Evolutionary conservation across 2,888 invertebrate genomes (phyloP).

Genomic region (Palloptera scutellata): DNA sequence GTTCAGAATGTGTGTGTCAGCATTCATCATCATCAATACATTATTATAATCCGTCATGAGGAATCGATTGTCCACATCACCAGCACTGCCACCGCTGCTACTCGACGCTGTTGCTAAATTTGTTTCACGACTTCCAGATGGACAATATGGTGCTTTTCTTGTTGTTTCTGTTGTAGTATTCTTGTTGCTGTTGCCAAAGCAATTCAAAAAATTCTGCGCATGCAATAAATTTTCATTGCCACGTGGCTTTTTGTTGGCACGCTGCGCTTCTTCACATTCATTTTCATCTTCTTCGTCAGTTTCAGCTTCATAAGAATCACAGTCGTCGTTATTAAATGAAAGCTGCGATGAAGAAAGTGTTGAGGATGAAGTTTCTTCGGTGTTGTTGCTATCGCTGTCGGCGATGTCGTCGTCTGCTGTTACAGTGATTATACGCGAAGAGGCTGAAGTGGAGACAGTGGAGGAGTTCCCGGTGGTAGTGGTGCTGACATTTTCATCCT

Average conservation of each 20-base stretch:
- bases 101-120: not conserved
- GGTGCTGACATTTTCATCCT: constrained; percentile 26
- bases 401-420: constrained; percentile 9
- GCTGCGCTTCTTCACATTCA: constrained; percentile 44
- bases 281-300: constrained; percentile 48
- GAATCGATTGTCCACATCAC: too few relatives aligned
- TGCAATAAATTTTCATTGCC: constrained; percentile 52
- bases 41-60: constrained; percentile 28
- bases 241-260: constrained; percentile 37
- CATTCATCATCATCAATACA: constrained; percentile 29
- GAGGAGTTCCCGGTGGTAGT: not conserved
- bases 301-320: constrained; percentile 49
- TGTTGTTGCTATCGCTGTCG: constrained; percentile 19
- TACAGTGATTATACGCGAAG: not conserved
- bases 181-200: constrained; percentile 44
- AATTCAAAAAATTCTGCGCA: constrained; percentile 59
- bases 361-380: constrained; percentile 25
- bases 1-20: constrained; percentile 3
- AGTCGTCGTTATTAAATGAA: constrained; percentile 42
- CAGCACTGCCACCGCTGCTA: too few relatives aligned
- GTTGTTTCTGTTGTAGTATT: constrained; percentile 38
- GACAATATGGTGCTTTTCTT: constrained; percentile 32
- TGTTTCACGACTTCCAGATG: constrained; percentile 7
- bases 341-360: constrained; percentile 42
- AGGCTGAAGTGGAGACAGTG: not conserved